A percentile compares a stretch with the other conserved stretches of the same genome.
These are phyloP conservation scores for Plumapathes pennacea DNA, from an alignment of 92 coral and sea anemone species.

Conservation along the genomic window DNA sequence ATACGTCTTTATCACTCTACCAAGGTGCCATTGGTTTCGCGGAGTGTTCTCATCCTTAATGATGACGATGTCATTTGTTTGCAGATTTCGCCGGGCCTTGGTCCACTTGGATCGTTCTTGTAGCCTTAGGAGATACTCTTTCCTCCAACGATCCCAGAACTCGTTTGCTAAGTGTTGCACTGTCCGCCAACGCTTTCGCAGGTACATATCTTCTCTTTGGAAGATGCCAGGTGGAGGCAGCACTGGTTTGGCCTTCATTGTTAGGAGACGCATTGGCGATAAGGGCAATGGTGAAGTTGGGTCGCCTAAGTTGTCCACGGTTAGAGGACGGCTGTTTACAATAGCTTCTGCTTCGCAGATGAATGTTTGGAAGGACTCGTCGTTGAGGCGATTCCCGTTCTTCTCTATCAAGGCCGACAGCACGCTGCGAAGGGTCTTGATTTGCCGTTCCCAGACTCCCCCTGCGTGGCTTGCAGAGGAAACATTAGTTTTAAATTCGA, in stretches of 20 bases:
- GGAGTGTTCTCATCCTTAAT: conserved; percentile 7
- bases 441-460: conserved; percentile 25
- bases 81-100: conserved; percentile 6
- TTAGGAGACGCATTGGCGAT: conserved; percentile 12
- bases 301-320: background rate
- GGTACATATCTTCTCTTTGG: conserved; percentile 23
- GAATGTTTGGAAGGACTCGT: conserved; percentile 16
- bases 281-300: conserved; percentile 15
- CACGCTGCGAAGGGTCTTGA: conserved; percentile 17
- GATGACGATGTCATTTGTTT: background rate
- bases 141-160: conserved; percentile 17
- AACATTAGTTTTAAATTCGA: conserved; percentile 14
- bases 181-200: conserved; percentile 29
- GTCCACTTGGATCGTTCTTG: conserved; percentile 21
- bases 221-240: conserved; percentile 37
- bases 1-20: conserved; percentile 6
- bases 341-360: conserved; percentile 20
- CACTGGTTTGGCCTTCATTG: conserved; percentile 2
- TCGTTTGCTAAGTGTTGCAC: conserved; percentile 26
- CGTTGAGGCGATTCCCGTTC: conserved; percentile 14
- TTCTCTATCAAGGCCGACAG: conserved; percentile 3
- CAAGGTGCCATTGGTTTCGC: conserved; percentile 20
- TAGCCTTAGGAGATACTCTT: conserved; percentile 1
- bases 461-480: conserved; percentile 35
- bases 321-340: conserved; percentile 26